Conservation (phyloP, 2,113 vertebrate species). For the Blennius ocellaris region DNA sequence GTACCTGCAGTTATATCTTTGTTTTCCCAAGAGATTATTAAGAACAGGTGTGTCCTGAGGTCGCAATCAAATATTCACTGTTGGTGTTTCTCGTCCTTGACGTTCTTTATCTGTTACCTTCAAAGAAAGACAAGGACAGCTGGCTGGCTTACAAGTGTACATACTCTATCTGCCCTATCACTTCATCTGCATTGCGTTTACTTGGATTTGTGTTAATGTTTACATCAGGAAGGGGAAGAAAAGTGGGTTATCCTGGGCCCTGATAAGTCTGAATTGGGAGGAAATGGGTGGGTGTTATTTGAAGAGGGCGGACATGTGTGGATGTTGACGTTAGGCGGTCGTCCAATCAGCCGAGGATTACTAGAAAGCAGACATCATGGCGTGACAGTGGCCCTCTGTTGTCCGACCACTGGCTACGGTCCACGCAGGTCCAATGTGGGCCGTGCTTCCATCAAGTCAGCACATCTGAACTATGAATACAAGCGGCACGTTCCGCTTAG, state of each 20-base stretch:
- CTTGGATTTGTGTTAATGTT: constrained; percentile 55
- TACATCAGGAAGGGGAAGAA: constrained; percentile 27
- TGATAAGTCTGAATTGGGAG: not conserved
- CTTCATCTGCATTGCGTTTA: constrained; percentile 30
- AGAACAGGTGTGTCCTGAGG: no score
- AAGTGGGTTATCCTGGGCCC: not conserved
- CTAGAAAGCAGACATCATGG: constrained; percentile 51
- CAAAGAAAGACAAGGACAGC: constrained; percentile 12
- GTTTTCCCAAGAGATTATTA: no score
- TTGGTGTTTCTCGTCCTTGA: no score
- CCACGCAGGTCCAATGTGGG: constrained; percentile 8
- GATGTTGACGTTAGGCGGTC: constrained; percentile 13
- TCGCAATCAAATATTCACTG: no score
- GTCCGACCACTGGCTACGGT: constrained; percentile 37
- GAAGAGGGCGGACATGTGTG: not conserved
- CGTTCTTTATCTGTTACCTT: constrained; percentile 24
- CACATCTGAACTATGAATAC: not conserved
- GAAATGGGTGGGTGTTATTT: not conserved
- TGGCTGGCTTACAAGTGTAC: not conserved
- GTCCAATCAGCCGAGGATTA: constrained; percentile 57
- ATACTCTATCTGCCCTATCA: constrained; percentile 3
- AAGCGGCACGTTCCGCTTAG: constrained; percentile 2
- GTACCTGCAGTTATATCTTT: no score
- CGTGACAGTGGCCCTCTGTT: constrained; percentile 49
- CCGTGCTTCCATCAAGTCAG: constrained; percentile 1